These are phyloP conservation scores for Numenius phaeopus DNA, from an alignment of 2,797 vertebrate genomes.

Conservation along the genomic window DNA sequence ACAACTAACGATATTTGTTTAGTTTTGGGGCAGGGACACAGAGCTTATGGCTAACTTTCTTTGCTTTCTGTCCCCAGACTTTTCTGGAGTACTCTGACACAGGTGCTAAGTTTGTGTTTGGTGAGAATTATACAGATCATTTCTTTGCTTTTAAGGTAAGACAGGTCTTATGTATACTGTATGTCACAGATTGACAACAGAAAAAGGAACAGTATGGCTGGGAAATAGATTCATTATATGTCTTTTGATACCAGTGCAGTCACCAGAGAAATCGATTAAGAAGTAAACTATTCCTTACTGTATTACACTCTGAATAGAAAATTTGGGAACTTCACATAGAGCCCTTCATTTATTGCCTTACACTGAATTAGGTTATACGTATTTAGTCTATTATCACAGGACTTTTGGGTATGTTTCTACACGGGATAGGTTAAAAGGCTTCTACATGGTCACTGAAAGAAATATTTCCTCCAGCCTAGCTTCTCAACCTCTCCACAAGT, in stretches of 20 bases:
- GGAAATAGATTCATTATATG: neutral
- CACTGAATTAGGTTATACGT: neutral
- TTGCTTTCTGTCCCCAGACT: conserved; percentile 72
- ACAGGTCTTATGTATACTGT: neutral
- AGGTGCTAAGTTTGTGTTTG: conserved; percentile 89
- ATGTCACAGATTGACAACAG: neutral
- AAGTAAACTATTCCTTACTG: neutral
- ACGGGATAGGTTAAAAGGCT: neutral
- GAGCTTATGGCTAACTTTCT: neutral
- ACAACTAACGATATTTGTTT: neutral
- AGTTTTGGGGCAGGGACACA: neutral
- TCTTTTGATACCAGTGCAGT: neutral
- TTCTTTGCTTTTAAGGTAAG: conserved; percentile 90
- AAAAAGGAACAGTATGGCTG: neutral
- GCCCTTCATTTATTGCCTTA: neutral
- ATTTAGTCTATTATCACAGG: neutral
- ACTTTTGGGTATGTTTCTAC: neutral
- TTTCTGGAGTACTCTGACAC: conserved; percentile 84
- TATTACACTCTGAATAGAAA: neutral
- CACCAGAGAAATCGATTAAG: neutral
- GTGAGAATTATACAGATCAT: conserved; percentile 84
- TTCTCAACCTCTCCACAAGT: neutral
- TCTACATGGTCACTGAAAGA: neutral
- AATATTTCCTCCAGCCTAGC: neutral
- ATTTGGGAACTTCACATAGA: neutral